Base-by-base conservation (phyloP, 2,113 vertebrate genomes). In the Vidua macroura region DNA sequence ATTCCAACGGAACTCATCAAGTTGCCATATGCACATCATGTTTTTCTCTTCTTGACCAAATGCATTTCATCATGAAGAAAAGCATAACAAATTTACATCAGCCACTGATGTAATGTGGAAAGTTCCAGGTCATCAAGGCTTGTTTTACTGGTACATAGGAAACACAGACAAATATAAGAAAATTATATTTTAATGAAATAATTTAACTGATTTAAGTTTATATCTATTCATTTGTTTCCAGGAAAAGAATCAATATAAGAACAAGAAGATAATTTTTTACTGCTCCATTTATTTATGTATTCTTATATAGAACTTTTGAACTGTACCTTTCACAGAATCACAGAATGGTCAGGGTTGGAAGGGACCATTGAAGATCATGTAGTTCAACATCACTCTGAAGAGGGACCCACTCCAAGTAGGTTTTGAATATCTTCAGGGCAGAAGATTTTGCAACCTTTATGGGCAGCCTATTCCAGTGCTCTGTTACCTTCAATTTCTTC, bases 321-420 rank as follows among this genome's bases (percentile, higher is more conserved):
- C 31, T 48, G 10, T 39, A 55, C 7, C 21, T 44, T 66, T 66
- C 53, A 52, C 28, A 67, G 23, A 67, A 52, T 39, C 8, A 30
- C 5, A 6, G 23, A 67, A 52, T 30, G 6, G 6, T 24, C 21
- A 21, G 11, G 5, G 9, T 60, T 60, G 13, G 53, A 75, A 68
- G 23, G 18, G 15, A 8, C 16, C 9, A 30, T n/a, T n/a, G 46
- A 30, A 68, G 39, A 25, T 30, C 33, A 25, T 22, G 20, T 41
- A n/a, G 16, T 25, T 21, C 39, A 82, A 31, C 0, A 0, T 20
- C 30, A 17, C 9, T 41, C 39, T 28, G 21, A 60, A 21, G 6
- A 82, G 15, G 4, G 8, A 66, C 0, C 22, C 14, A 16, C 21
- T 35, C 56, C 21, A 59, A 6, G 13, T 44, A 19, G 13, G 15